Evolutionary conservation across 2,797 vertebrate genomes (phyloP).

Genomic region (Orientallactaga sibirica): DNA sequence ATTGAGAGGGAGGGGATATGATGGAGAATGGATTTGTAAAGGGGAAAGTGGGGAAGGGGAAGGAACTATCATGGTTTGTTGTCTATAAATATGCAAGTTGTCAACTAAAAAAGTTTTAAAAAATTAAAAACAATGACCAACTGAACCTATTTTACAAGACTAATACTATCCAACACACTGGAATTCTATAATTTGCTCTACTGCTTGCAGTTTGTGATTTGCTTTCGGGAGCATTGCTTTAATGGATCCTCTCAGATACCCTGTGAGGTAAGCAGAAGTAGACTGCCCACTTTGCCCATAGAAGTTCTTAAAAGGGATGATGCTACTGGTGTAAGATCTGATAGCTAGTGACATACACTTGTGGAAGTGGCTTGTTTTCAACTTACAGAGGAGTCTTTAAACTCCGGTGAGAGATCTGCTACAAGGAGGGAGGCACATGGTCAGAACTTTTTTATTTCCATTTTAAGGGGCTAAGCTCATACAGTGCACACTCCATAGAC

Average conservation of each 20-base stretch:
- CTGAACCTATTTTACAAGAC: background rate
- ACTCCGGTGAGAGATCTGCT: background rate
- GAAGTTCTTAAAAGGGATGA: background rate
- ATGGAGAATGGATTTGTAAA: too few species aligned
- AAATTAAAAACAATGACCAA: too few species aligned
- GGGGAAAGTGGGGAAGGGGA: too few species aligned
- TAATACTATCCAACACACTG: background rate
- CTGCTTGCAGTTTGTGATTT: background rate
- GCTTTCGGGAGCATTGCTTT: background rate
- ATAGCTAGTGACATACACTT: background rate
- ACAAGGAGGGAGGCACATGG: background rate
- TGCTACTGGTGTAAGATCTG: background rate
- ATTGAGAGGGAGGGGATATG: too few species aligned
- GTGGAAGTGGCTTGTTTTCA: background rate
- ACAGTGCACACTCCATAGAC: background rate
- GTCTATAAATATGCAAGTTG: too few species aligned
- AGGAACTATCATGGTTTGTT: too few species aligned
- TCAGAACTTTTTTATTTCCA: background rate
- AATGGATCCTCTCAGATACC: constrained; percentile 1
- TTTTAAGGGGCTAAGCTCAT: background rate
- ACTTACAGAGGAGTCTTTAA: background rate
- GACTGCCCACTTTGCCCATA: background rate
- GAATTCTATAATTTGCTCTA: background rate
- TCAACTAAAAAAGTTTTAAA: too few species aligned
- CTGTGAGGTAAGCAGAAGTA: background rate